Conservation (phyloP, 2,888 invertebrate genomes). For the Metallyticus violacea region DNA sequence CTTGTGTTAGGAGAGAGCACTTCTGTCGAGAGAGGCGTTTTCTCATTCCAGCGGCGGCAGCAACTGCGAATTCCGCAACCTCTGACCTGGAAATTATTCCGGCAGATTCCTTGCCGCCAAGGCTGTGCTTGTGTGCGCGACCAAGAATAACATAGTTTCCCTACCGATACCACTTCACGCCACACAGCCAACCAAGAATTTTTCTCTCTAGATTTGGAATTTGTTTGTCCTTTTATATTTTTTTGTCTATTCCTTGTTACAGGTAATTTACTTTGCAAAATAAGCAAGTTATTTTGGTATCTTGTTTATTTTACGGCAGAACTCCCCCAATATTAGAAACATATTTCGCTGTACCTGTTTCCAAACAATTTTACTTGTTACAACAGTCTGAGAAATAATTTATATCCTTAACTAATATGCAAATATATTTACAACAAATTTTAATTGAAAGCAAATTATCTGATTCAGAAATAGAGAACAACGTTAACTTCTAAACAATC, state of each 20-base stretch:
- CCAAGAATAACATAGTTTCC: not conserved
- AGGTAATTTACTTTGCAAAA: not conserved
- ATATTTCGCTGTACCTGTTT: too few species aligned
- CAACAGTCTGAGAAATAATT: too few species aligned
- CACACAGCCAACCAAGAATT: not conserved
- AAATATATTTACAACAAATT: too few species aligned
- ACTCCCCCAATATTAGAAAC: too few species aligned
- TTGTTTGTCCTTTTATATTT: not conserved
- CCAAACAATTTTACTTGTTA: too few species aligned
- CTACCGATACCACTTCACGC: not conserved
- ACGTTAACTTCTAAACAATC: too few species aligned
- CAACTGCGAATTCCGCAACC: not conserved
- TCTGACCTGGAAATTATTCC: not conserved
- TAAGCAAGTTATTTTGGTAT: too few species aligned
- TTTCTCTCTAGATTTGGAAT: too few species aligned
- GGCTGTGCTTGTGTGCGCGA: not conserved
- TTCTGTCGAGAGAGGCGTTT: not conserved
- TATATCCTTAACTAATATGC: too few species aligned
- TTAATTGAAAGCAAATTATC: too few species aligned
- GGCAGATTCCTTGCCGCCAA: not conserved
- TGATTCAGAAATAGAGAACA: too few species aligned
- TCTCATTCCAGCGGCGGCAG: not conserved
- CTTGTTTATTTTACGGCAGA: too few species aligned
- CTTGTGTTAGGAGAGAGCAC: not conserved
- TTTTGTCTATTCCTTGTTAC: not conserved